These are phyloP conservation scores for Zaprionus bogoriensis DNA, from an alignment of 2,888 invertebrate species.

Conservation along the genomic window DNA sequence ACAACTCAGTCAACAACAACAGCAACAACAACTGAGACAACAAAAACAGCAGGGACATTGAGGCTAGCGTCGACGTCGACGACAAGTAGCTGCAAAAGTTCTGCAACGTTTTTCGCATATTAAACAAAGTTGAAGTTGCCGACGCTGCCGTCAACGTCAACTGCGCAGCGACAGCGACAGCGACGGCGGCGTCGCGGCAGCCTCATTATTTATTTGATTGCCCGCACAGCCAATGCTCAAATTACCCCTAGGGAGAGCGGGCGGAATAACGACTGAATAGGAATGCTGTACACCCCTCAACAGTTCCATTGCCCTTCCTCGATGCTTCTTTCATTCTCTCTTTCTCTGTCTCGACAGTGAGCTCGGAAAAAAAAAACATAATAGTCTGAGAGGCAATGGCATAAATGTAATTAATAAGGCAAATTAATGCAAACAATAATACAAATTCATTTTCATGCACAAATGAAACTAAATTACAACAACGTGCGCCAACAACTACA, in stretches of 20 bases:
- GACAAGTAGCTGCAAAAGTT: conserved; percentile 72
- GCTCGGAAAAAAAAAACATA: conserved; percentile 35
- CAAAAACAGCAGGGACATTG: conserved; percentile 30
- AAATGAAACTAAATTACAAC: conserved; percentile 75
- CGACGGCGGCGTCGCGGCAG: conserved; percentile 43
- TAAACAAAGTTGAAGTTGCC: conserved; percentile 67
- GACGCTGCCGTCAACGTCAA: conserved; percentile 29
- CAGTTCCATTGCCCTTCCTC: background rate
- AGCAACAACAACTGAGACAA: conserved; percentile 3
- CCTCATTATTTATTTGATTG: conserved; percentile 77
- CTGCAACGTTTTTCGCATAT: conserved; percentile 76
- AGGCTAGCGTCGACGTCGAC: conserved; percentile 36
- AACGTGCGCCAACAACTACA: conserved; percentile 42
- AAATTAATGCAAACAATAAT: conserved; percentile 79
- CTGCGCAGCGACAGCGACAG: conserved; percentile 1
- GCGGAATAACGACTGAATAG: conserved; percentile 14
- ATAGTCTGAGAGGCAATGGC: conserved; percentile 52
- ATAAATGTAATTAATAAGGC: conserved; percentile 78
- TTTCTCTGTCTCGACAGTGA: background rate
- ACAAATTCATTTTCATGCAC: conserved; percentile 77
- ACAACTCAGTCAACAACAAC: conserved; percentile 27
- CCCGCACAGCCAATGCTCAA: conserved; percentile 73
- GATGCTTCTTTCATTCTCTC: background rate
- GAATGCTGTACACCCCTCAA: background rate
- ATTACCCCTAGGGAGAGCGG: conserved; percentile 66